Percentiles rank a stretch among this genome's conserved stretches.
Conservation (phyloP, 2,888 invertebrate species). For the Matsumyia berberina region DNA sequence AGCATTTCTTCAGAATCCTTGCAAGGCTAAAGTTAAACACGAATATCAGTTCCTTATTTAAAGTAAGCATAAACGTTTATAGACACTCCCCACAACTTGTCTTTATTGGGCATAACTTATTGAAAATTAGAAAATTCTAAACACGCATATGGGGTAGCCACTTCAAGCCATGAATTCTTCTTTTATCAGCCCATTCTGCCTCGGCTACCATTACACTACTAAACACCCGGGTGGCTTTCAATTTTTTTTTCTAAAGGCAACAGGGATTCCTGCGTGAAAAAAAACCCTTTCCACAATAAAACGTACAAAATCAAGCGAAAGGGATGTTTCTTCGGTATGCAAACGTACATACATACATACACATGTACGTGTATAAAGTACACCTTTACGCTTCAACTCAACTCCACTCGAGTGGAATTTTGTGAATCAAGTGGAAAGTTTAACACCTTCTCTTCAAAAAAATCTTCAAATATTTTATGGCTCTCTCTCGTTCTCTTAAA, state of each 20-base stretch:
- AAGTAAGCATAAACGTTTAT: no score
- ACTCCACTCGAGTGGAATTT: constrained; percentile 54
- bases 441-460: constrained; percentile 41
- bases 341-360: constrained; percentile 5
- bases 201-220: constrained; percentile 15
- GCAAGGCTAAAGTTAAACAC: no score
- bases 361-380: not conserved
- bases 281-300: not conserved
- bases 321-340: constrained; percentile 13
- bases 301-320: constrained; percentile 25
- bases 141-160: no score
- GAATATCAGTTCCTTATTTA: no score
- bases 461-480: constrained; percentile 37
- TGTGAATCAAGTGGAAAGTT: constrained; percentile 68
- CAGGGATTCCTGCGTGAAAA: not conserved
- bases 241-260: constrained; percentile 14
- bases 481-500: constrained; percentile 3
- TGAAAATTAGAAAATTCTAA: no score
- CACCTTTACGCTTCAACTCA: constrained; percentile 26
- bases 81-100: no score
- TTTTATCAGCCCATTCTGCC: not conserved
- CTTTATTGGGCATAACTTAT: no score
- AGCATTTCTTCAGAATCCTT: no score
- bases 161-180: no score
- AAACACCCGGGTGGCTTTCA: constrained; percentile 32